phyloP scores from a whole-genome alignment of 2,888 invertebrate genomes.

The Ectemnius cavifrons region DNA sequence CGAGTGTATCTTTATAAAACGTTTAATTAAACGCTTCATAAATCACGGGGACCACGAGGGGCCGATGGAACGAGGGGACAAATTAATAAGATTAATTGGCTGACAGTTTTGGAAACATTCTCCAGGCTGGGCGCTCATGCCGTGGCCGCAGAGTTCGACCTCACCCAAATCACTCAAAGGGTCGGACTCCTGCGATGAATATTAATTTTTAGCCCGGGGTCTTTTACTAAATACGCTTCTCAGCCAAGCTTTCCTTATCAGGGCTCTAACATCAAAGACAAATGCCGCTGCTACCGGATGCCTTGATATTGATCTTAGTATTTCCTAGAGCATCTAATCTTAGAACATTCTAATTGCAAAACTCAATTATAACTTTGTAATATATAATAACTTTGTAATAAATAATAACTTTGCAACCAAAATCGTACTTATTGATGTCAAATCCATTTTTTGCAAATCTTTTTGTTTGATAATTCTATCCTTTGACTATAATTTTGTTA shows the following conservation, averaged over 20 bases:
- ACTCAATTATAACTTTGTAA: too few relatives aligned
- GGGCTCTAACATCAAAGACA: slow-evolving; percentile 39
- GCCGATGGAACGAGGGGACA: slow-evolving; percentile 59
- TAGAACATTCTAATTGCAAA: too few relatives aligned
- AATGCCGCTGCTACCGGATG: slow-evolving; percentile 25
- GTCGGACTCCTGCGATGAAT: slow-evolving; percentile 51
- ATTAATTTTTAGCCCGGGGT: slow-evolving; percentile 65
- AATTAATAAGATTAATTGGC: slow-evolving; percentile 77
- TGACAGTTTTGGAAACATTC: slow-evolving; percentile 73
- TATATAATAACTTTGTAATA: too few relatives aligned
- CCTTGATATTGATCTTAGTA: too few relatives aligned
- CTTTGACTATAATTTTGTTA: too few relatives aligned
- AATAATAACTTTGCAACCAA: too few relatives aligned
- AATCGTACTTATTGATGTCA: too few relatives aligned
- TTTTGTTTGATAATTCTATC: too few relatives aligned
- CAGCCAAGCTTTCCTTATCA: slow-evolving; percentile 40
- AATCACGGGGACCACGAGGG: slow-evolving; percentile 64
- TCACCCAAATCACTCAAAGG: slow-evolving; percentile 33
- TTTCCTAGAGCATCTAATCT: too few relatives aligned
- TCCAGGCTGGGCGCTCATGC: slow-evolving; percentile 35
- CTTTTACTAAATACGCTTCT: slow-evolving; percentile 55
- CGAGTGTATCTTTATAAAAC: slow-evolving; percentile 70
- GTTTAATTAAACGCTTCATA: slow-evolving; percentile 76
- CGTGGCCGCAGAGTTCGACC: slow-evolving; percentile 42
- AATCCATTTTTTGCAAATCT: too few relatives aligned